These are phyloP conservation scores for Forbesichthys papilliferus DNA, from an alignment of 2,113 vertebrate genomes.

Conservation along the genomic window DNA sequence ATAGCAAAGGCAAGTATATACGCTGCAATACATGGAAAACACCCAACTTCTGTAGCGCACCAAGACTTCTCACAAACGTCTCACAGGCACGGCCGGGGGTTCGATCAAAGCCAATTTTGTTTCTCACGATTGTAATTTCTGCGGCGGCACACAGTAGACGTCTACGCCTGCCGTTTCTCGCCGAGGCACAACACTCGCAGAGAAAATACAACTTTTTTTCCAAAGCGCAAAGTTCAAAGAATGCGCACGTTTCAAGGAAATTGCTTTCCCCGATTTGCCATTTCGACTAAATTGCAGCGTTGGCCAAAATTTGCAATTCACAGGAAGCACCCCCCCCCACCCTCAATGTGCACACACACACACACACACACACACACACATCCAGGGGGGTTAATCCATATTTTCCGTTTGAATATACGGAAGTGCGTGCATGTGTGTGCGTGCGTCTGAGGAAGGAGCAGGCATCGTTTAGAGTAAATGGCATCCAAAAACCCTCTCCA, in stretches of 20 bases:
- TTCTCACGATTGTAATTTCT: constrained; percentile 30
- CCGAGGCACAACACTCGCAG: constrained; percentile 20
- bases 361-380: constrained; percentile 51
- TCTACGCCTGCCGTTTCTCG: neutral
- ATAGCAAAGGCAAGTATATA: constrained; percentile 15
- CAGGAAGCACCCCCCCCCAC: constrained; percentile 62
- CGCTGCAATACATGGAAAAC: constrained; percentile 12
- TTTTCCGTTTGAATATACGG: constrained; percentile 70
- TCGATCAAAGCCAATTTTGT: constrained; percentile 48
- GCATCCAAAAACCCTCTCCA: constrained; percentile 84
- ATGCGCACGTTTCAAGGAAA: constrained; percentile 65
- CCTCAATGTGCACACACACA: constrained; percentile 30
- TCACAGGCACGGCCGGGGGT: constrained; percentile 22
- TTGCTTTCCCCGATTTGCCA: constrained; percentile 65
- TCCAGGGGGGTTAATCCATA: constrained; percentile 75
- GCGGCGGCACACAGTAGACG: constrained; percentile 26
- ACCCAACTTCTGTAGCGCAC: constrained; percentile 13
- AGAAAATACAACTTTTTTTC: constrained; percentile 56
- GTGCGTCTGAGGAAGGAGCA: constrained; percentile 61
- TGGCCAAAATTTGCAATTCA: constrained; percentile 73
- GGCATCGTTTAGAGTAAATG: constrained; percentile 81
- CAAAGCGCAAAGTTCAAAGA: constrained; percentile 64
- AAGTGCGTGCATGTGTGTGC: constrained; percentile 19
- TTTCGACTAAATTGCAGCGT: constrained; percentile 72
- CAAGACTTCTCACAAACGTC: neutral